Evolutionary conservation across 2,797 vertebrate species (phyloP).

Genomic region (Lacerta viridis): DNA sequence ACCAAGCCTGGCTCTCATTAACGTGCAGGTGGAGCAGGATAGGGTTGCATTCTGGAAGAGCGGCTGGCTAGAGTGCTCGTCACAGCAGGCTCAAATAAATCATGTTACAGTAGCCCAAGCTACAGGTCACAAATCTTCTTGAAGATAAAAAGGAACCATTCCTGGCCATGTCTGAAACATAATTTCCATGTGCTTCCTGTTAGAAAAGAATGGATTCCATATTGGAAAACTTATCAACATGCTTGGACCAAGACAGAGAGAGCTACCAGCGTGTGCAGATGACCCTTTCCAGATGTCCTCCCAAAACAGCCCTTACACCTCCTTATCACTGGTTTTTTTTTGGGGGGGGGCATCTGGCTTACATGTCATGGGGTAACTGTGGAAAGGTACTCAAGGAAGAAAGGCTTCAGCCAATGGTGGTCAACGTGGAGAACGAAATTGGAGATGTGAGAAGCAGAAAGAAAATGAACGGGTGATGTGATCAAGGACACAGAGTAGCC

Average conservation of each 20-base stretch:
- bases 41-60: background rate
- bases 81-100: constrained; percentile 66
- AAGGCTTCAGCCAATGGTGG: background rate
- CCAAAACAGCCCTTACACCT: background rate
- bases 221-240: constrained; percentile 62
- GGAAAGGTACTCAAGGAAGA: background rate
- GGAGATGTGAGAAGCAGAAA: background rate
- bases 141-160: constrained; percentile 67
- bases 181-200: constrained; percentile 72
- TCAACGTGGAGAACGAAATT: background rate
- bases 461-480: background rate
- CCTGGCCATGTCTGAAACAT: constrained; percentile 63
- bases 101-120: constrained; percentile 66
- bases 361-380: no score
- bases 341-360: background rate
- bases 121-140: constrained; percentile 72
- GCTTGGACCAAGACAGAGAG: constrained; percentile 58
- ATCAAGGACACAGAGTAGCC: background rate
- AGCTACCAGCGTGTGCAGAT: constrained; percentile 53
- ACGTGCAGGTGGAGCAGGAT: background rate
- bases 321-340: background rate
- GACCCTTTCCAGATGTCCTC: constrained; percentile 73
- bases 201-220: constrained; percentile 74
- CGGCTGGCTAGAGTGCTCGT: constrained; percentile 10
- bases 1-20: constrained; percentile 2